A percentile compares a stretch with the other conserved stretches of the same genome.
These are phyloP conservation scores for Phallusia fumigata DNA, from an alignment of 23 tunicate genomes.

Conservation along the genomic window DNA sequence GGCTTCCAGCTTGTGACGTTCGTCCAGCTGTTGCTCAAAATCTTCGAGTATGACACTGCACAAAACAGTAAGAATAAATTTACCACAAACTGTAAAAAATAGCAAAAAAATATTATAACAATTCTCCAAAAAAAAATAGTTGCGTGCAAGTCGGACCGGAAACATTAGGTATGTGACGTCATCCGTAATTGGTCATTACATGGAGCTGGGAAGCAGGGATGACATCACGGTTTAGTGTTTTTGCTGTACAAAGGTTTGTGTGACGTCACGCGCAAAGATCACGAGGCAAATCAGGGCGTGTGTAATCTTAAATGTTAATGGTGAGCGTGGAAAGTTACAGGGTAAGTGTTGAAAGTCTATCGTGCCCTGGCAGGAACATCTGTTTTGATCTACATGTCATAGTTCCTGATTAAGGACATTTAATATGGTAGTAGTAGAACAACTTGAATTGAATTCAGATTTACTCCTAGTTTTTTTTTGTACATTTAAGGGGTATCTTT, in stretches of 20 bases:
- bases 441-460: no score
- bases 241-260: not conserved
- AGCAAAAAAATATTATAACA: not conserved
- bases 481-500: no score
- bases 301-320: no score
- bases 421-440: no score
- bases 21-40: constrained; percentile 44
- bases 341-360: no score
- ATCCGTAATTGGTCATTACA: not conserved
- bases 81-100: not conserved
- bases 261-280: no score
- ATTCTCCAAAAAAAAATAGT: not conserved
- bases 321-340: no score
- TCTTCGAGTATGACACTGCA: constrained; percentile 54
- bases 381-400: no score
- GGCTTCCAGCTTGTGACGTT: constrained; percentile 36
- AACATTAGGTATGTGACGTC: not conserved
- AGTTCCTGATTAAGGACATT: no score
- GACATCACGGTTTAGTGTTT: not conserved
- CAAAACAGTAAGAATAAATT: not conserved
- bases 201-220: not conserved
- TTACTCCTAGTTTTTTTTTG: no score
- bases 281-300: no score
- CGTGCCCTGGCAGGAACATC: no score
- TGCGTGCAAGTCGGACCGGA: not conserved